Conservation (phyloP, 2,888 invertebrate genomes). For the Aphrophora alni region DNA sequence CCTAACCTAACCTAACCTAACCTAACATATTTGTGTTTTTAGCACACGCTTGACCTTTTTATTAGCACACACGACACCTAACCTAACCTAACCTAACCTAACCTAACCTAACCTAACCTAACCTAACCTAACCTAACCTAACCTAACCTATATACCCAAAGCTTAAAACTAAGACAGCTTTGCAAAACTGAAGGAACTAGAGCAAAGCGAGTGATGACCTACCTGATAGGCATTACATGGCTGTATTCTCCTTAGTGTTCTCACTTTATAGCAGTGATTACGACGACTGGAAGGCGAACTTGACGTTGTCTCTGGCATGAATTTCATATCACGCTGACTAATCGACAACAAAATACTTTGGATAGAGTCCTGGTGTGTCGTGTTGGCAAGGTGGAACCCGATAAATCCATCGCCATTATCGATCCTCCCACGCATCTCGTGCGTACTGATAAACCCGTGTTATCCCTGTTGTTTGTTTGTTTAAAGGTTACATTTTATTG, state of each 20-base stretch:
- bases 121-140: conserved; percentile 9
- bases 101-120: conserved; percentile 4
- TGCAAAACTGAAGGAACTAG: no score
- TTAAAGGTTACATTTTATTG: background rate
- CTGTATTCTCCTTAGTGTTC: no score
- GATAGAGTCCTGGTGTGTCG: background rate
- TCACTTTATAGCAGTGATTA: no score
- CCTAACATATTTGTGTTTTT: background rate
- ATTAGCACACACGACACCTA: no score
- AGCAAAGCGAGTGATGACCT: no score
- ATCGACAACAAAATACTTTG: background rate
- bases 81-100: conserved; percentile 2
- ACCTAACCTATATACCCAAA: conserved; percentile 4
- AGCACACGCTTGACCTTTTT: no score
- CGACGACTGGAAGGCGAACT: no score
- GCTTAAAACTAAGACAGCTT: no score
- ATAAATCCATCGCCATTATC: background rate
- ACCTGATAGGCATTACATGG: no score
- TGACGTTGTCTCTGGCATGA: no score
- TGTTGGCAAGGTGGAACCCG: background rate
- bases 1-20: background rate
- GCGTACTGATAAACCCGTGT: background rate
- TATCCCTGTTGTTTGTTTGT: background rate
- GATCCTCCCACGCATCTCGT: background rate
- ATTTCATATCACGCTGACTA: background rate